These are phyloP conservation scores for Sarcophilus harrisii DNA, from an alignment of 2,797 vertebrate species.

Conservation along the genomic window DNA sequence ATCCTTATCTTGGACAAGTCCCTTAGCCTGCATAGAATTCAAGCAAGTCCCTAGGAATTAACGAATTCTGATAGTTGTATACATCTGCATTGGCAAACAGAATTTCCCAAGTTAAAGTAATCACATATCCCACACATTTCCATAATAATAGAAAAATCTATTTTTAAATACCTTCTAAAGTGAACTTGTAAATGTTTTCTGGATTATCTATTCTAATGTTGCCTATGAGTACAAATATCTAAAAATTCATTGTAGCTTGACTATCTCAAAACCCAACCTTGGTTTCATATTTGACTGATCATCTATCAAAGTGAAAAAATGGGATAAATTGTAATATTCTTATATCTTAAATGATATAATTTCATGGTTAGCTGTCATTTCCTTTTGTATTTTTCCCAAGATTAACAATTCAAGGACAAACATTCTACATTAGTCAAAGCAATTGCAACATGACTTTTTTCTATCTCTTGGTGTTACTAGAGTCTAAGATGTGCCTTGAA, in stretches of 20 bases:
- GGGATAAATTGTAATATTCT: neutral
- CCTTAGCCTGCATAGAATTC: neutral
- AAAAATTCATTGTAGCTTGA: neutral
- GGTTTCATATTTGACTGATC: conserved; percentile 31
- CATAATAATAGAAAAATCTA: neutral
- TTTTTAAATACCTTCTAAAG: neutral
- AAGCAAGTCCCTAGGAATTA: neutral
- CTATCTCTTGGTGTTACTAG: neutral
- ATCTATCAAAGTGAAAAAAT: neutral
- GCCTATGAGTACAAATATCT: neutral
- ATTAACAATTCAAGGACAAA: neutral
- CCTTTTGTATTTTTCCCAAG: neutral
- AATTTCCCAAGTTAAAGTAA: neutral
- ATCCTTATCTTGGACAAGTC: neutral
- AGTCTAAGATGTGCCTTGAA: neutral
- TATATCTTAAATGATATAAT: conserved; percentile 1
- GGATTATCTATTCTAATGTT: conserved; percentile 20
- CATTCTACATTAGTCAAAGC: neutral
- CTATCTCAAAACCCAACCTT: conserved; percentile 23
- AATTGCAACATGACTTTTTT: neutral
- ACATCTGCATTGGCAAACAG: neutral
- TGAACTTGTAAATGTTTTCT: conserved; percentile 24
- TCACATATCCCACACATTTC: neutral
- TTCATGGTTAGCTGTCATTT: neutral
- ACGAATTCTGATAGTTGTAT: neutral